Base-by-base conservation (phyloP, 2,888 invertebrate genomes). In the Protophormia terraenovae region DNA sequence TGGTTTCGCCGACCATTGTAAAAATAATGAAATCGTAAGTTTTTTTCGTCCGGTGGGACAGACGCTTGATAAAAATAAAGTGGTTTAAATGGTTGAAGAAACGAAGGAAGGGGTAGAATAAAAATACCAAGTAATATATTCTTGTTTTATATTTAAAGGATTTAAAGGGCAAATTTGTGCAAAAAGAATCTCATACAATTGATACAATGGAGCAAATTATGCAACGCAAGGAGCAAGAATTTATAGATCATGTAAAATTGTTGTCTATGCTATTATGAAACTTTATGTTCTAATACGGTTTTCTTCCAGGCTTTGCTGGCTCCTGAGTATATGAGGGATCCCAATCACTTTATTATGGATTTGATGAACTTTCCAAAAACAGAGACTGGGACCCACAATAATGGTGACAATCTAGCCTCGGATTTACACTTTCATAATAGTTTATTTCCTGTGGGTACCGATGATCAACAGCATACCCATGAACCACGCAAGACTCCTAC, bases 291-390 rank as follows among this genome's bases (percentile, higher is more conserved):
- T n/a, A n/a, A n/a, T 3, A 5, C 32, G 32, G 14, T 8, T 22
- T 24, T n/a, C 27, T 53, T 88, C 3, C 82, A 93, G 92, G 88
- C 91, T 24, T 89, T 92, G 45, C 87, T 93, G 71, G 91, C 90
- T 69, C 89, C 92, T 3, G 92, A 91, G 83, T 92, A 89, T 87
- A 88, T 92, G 86, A 89, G 90, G 10, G 90, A 90, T 58, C 82
- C 91, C 1, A 91, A 91, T 78, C 90, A 90, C 35, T 91, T 92
- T 29, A 92, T 92, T 64, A 92, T 93, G 87, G 92, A 92, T 81
- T 87, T 92, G 22, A 92, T 92, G 27, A 90, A 90, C 67, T 89
- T 89, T 82, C 22, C 89, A 84, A 19, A 88, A 35, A 86, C 83
- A 0, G 87, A 79, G 16, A 55, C 83, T 24, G 22, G 66, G 4